Percentiles rank a stretch among this genome's conserved stretches.
These are phyloP conservation scores for Pristionchus pacificus DNA, from an alignment of 1,140 invertebrate species.

Conservation along the genomic window DNA sequence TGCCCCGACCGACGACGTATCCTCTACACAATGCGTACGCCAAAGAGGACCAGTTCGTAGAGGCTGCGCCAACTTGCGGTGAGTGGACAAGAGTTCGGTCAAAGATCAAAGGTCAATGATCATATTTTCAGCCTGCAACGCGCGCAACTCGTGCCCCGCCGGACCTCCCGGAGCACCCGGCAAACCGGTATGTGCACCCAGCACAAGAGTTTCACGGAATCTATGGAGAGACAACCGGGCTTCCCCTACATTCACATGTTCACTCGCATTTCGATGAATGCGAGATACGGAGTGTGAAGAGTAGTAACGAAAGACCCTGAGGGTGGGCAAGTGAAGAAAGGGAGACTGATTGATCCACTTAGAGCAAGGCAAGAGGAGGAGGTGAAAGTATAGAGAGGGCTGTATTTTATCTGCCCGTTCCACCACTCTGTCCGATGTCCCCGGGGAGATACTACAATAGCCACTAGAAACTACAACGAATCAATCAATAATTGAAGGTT, in stretches of 20 bases:
- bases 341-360: no score
- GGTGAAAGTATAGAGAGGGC: no score
- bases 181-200: slow-evolving; percentile 34
- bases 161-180: slow-evolving; percentile 47
- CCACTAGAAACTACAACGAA: slow-evolving; percentile 4
- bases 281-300: background rate
- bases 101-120: background rate
- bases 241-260: background rate
- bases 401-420: no score
- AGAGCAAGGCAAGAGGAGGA: no score
- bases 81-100: background rate
- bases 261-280: background rate
- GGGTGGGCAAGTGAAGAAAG: background rate
- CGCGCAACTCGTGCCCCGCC: slow-evolving; percentile 44
- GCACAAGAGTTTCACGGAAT: background rate
- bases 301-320: background rate
- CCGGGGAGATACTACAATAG: no score
- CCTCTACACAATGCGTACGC: slow-evolving; percentile 50
- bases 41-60: slow-evolving; percentile 46
- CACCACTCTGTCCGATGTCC: no score
- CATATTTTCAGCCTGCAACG: slow-evolving; percentile 47
- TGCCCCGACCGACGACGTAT: slow-evolving; percentile 39
- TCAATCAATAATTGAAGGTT: background rate
- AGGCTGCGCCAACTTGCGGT: slow-evolving; percentile 42
- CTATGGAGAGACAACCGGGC: background rate